Base-by-base conservation (phyloP, 1,140 invertebrate species). In the Teleogryllus occipitalis region DNA sequence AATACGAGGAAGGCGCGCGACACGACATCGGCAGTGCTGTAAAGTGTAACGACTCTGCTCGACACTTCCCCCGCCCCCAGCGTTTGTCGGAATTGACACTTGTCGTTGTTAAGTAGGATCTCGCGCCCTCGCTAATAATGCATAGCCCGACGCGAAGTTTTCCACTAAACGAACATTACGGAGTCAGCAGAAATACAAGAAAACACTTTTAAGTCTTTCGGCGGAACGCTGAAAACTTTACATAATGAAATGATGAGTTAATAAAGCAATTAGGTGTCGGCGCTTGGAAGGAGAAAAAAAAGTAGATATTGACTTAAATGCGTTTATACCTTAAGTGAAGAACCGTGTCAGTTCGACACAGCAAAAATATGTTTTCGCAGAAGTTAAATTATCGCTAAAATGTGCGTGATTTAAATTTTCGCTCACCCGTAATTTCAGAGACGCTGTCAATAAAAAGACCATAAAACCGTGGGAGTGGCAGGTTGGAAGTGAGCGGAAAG, bases 161-260 rank as follows among this genome's bases (percentile, higher is more conserved):
- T 18, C 10, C 54, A 18, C 54, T 65, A 10, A 65, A 65, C 54
- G 10, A 65, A 65, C 54, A 7, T 65, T 65, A 65, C 54, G 18
- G 54, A 65, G 54, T 65, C 54, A 65, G 54, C 54, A 65, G 54
- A 65, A 65, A 65, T 65, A 65, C 54, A 65, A 65, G 54, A 65
- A 65, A 65, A 65, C 54, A 65, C 54, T 65, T 65, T 65, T 65
- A 65, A 65, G 54, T 65, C 54, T 65, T 65, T 18, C 10, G 54
- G 18, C 18, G 54, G 54, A 65, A 65, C 27, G 54, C 54, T 10
- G 54, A 18, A 65, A 65, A 65, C 54, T 65, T 65, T 65, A 65
- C 54, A 65, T 65, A 65, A 65, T 65, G 18, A 65, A 65, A 65
- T 65, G 54, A 65, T 65, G 54, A 65, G 54, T 65, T 65, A 65